A percentile compares a stretch with the other conserved stretches of the same genome.
These are phyloP conservation scores for Parapristionchus giblindavisi DNA, from an alignment of 2,888 invertebrate species.

Conservation along the genomic window DNA sequence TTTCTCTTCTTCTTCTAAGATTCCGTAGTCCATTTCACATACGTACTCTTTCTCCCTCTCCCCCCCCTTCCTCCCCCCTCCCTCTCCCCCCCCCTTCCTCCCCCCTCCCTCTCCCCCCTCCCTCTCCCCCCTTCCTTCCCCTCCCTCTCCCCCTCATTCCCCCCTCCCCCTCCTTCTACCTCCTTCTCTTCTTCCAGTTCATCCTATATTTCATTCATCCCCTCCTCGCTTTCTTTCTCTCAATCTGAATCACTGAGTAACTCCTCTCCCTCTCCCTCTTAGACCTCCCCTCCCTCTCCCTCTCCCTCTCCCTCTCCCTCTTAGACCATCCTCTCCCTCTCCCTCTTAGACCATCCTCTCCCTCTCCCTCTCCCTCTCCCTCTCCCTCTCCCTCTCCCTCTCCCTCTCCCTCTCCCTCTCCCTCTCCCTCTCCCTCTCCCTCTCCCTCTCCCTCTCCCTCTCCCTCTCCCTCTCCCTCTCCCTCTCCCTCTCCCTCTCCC, in stretches of 20 bases:
- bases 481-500: conserved; percentile 1
- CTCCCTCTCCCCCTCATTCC: conserved; percentile 23
- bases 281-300: conserved; percentile 18
- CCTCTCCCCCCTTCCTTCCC: conserved; percentile 12
- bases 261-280: conserved; percentile 2
- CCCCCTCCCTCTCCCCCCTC: not conserved
- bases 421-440: not conserved
- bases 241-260: conserved; percentile 18
- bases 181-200: conserved; percentile 19
- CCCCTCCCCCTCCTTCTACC: conserved; percentile 4
- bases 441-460: conserved; percentile 16
- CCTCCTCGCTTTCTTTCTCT: not conserved
- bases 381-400: conserved; percentile 3
- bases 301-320: not conserved
- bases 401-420: conserved; percentile 7
- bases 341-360: not conserved
- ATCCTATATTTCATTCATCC: conserved; percentile 16
- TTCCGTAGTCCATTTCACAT: conserved; percentile 1
- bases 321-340: not conserved
- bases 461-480: not conserved
- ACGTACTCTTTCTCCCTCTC: not conserved
- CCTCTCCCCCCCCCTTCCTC: conserved; percentile 8
- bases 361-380: not conserved
- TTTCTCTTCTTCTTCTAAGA: conserved; percentile 15
- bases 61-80: conserved; percentile 1